These are phyloP conservation scores for Drepana falcataria DNA, from an alignment of 2,888 invertebrate species.

Conservation along the genomic window DNA sequence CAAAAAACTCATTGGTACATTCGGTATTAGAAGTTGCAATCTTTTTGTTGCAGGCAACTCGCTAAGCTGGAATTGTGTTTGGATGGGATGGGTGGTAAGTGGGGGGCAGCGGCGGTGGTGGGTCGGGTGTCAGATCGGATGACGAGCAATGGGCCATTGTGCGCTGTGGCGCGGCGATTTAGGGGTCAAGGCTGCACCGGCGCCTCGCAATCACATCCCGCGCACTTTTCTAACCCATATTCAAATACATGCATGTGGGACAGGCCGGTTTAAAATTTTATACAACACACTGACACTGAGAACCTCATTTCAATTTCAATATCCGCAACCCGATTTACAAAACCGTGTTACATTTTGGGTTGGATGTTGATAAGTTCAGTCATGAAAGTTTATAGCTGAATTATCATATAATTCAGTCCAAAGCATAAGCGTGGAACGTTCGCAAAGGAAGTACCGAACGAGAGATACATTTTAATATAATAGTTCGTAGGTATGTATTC, in stretches of 20 bases:
- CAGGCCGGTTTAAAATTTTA: conserved; percentile 4
- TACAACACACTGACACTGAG: neutral
- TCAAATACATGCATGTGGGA: conserved; percentile 21
- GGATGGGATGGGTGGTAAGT: conserved; percentile 9
- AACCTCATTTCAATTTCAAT: neutral
- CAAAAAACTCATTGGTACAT: neutral
- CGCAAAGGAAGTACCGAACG: neutral
- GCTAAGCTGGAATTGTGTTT: neutral
- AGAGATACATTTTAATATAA: conserved; percentile 20
- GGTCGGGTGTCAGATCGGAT: conserved; percentile 52
- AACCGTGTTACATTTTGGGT: neutral
- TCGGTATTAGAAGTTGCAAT: neutral
- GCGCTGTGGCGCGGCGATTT: conserved; percentile 40
- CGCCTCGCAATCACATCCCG: conserved; percentile 54
- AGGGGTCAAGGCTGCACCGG: conserved; percentile 66
- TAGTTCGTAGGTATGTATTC: conserved; percentile 20
- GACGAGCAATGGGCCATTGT: conserved; percentile 67
- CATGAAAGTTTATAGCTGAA: neutral
- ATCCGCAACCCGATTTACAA: neutral
- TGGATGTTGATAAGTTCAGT: neutral
- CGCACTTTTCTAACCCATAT: conserved; percentile 34
- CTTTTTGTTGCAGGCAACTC: neutral
- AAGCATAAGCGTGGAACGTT: neutral
- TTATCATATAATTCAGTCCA: neutral
- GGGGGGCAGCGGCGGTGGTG: conserved; percentile 21